Conservation (phyloP, 64 coral and sea anemone species). For the Montipora foliosa region DNA sequence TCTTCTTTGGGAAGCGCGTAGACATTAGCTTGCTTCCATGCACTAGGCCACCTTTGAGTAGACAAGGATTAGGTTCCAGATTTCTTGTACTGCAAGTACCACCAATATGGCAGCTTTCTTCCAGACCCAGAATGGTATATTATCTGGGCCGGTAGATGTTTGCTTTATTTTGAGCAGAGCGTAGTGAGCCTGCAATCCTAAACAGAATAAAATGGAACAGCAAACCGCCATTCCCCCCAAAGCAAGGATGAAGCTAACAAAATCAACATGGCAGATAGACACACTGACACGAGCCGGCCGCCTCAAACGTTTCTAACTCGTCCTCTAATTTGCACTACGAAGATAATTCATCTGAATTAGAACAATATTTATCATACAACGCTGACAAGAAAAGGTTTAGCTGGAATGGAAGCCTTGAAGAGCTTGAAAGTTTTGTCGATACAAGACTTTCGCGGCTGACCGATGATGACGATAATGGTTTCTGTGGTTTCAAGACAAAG, state of each 20-base stretch:
- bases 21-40: neutral
- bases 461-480: neutral
- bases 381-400: neutral
- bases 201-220: no score
- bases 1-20: no score
- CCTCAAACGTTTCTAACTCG: conserved; percentile 10
- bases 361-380: conserved; percentile 6
- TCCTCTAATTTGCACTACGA: conserved; percentile 24
- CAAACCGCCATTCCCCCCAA: no score
- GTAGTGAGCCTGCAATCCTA: no score
- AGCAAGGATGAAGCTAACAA: no score
- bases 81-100: no score
- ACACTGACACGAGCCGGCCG: neutral
- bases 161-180: no score
- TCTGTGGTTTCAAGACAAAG: neutral
- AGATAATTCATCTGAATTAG: neutral
- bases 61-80: conserved; percentile 5
- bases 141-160: no score
- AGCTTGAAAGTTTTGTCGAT: neutral
- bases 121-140: conserved; percentile 10
- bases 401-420: neutral
- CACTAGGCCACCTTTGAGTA: conserved; percentile 2
- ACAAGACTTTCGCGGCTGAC: neutral
- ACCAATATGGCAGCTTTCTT: neutral
- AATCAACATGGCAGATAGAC: neutral